Evolutionary conservation across 92 coral and sea anemone genomes (phyloP), one percentile per base, ranked within the genome.

Genomic region (Paramuricea clavata): DNA sequence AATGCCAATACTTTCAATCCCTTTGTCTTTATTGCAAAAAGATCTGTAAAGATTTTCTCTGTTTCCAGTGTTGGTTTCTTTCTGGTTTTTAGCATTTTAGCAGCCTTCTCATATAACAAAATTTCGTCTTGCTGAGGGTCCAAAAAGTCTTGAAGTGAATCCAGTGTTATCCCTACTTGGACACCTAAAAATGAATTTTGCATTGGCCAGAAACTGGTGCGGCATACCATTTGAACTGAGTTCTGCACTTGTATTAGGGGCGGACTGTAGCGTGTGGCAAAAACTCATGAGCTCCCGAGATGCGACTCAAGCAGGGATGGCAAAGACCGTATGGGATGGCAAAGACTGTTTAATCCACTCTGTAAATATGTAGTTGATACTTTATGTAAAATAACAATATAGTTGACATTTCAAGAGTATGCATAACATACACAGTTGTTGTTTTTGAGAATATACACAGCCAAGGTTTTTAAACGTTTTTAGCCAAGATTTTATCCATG

Each of bases 81-180:
- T 39, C 44, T 39, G 44, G 44, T 39, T 4, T 39, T 39, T 39
- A 10, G 4, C 44, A 10, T 39, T 39, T 39, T 39, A 39, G 10
- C 4, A 39, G 4, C 44, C 44, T 39, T 4, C 4, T 10, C 44
- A 32, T 68, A 78, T 44, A 90, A 54, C 35, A 28, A 17, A 21
- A 78, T 32, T 79, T 90, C 93, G 57, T 10, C 73, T 28, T 81
- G 73, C 36, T 85, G 28, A 6, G 87, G 75, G 15, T 23, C 31
- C 78, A 90, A 78, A 13, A 74, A 74, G 35, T 86, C 82, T 44
- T 86, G 84, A 9, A 90, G 78, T 43, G 74, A 74, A 6, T 64
- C 90, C 34, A 87, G 74, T 19, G 80, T 47, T 41, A 73, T 39
- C 10, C 10, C 44, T 39, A 39, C 44, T 10, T 4, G 44, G 59